Evolutionary conservation across 2,113 vertebrate species (phyloP).

Genomic region (Spea bombifrons): DNA sequence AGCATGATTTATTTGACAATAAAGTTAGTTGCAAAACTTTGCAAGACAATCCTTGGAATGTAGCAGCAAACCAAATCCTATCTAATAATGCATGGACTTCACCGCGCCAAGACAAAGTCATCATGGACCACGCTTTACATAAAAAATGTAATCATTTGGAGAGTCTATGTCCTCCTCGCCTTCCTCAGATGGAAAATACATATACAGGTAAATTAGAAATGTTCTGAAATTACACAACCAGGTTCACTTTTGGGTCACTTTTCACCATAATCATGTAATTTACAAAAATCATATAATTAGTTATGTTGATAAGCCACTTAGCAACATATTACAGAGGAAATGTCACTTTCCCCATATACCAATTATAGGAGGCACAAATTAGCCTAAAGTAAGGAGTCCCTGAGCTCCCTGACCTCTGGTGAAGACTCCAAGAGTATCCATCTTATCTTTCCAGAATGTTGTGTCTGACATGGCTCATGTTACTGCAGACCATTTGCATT

Average conservation of each 20-base stretch:
- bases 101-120: conserved; percentile 63
- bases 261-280: too few relatives aligned
- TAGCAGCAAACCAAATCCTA: conserved; percentile 60
- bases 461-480: too few relatives aligned
- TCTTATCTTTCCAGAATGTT: too few relatives aligned
- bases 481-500: too few relatives aligned
- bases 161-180: conserved; percentile 61
- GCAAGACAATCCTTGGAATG: conserved; percentile 63
- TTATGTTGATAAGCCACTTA: too few relatives aligned
- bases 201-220: conserved; percentile 67
- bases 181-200: conserved; percentile 67
- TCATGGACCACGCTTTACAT: conserved; percentile 62
- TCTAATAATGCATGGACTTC: conserved; percentile 65
- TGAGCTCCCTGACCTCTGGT: too few relatives aligned
- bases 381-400: too few relatives aligned
- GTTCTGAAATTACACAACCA: not conserved
- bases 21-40: conserved; percentile 59
- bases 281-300: too few relatives aligned
- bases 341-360: too few relatives aligned
- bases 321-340: too few relatives aligned
- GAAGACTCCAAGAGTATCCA: too few relatives aligned
- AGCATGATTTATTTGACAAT: conserved; percentile 71
- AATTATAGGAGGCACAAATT: too few relatives aligned
- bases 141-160: conserved; percentile 59
- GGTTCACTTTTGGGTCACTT: not conserved